phyloP scores from a whole-genome alignment of 2,888 invertebrate species.

The Pachycephus smyrnensis region DNA sequence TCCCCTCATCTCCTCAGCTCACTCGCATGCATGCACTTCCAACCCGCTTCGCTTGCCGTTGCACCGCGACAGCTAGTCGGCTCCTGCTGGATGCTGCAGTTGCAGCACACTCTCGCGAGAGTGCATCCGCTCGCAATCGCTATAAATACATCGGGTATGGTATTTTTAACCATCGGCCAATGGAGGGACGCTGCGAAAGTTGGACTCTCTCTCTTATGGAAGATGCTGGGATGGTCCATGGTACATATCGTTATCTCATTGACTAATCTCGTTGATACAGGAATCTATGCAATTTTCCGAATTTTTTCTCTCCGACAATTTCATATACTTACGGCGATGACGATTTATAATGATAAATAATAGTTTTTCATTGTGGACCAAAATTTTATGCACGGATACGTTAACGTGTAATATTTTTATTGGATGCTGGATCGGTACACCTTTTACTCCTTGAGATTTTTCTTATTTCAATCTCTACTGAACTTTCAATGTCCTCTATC shows the following conservation, averaged over 20 bases:
- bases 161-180: neutral
- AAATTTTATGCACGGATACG: neutral
- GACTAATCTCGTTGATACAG: neutral
- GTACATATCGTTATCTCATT: neutral
- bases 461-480: neutral
- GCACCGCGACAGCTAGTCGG: neutral
- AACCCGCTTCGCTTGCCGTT: neutral
- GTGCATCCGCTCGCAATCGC: neutral
- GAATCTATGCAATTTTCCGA: too few relatives aligned
- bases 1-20: neutral
- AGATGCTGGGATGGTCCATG: neutral
- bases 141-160: neutral
- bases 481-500: too few relatives aligned
- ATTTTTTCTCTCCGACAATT: neutral
- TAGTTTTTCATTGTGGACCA: neutral
- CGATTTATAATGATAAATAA: neutral
- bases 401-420: neutral
- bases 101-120: neutral
- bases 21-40: neutral
- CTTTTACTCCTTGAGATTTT: neutral
- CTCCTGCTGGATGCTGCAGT: neutral
- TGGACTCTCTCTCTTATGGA: neutral
- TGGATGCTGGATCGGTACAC: neutral
- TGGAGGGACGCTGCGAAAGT: too few relatives aligned
- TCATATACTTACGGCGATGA: neutral